phyloP scores from a whole-genome alignment of 2,888 invertebrate genomes.

The Athalia circularis region DNA sequence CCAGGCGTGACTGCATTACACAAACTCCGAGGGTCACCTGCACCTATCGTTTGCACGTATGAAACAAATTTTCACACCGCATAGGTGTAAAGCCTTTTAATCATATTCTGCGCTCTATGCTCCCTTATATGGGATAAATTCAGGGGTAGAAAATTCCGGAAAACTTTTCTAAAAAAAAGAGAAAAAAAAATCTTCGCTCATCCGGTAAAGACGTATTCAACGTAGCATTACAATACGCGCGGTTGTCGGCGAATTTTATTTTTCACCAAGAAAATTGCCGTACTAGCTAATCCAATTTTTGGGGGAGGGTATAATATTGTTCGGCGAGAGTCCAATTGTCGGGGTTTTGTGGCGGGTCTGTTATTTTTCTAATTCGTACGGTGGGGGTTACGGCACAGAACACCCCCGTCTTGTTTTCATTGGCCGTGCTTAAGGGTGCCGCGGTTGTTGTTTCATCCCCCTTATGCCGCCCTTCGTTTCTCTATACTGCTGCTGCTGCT shows the following conservation, averaged over 20 bases:
- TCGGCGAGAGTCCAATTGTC: slow-evolving; percentile 37
- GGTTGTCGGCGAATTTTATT: background rate
- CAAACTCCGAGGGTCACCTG: too few species aligned
- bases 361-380: slow-evolving; percentile 71
- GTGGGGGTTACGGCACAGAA: slow-evolving; percentile 3
- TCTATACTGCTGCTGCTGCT: background rate
- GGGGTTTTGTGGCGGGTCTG: slow-evolving; percentile 55
- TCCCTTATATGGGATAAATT: too few species aligned
- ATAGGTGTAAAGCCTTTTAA: background rate
- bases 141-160: too few species aligned
- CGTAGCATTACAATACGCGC: too few species aligned
- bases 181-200: too few species aligned
- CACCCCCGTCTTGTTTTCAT: slow-evolving; percentile 46
- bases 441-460: slow-evolving; percentile 45
- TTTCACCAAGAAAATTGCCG: too few species aligned
- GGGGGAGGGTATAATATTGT: slow-evolving; percentile 16
- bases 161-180: too few species aligned
- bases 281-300: slow-evolving; percentile 22
- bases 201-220: background rate
- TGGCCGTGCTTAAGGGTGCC: slow-evolving; percentile 43
- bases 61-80: background rate
- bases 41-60: background rate
- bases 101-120: too few species aligned
- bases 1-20: background rate
- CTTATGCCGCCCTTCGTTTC: slow-evolving; percentile 32